phyloP scores from a whole-genome alignment of 2,113 vertebrate genomes.

The Perca fluviatilis region DNA sequence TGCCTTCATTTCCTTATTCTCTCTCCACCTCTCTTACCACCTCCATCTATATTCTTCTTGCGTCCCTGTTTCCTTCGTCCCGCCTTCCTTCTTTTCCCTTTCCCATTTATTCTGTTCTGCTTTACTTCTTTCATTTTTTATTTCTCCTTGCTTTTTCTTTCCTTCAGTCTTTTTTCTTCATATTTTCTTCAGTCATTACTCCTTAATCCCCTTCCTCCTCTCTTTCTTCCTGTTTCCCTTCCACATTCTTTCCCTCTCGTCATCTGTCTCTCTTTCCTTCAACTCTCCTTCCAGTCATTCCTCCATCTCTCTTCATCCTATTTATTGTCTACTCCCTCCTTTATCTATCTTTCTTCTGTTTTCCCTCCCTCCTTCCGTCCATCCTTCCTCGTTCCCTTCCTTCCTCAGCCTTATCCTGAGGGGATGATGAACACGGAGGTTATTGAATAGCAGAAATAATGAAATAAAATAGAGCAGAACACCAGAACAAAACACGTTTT shows the following conservation, averaged over 20 bases:
- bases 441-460: constrained; percentile 56
- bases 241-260: too few relatives aligned
- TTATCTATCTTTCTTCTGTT: too few relatives aligned
- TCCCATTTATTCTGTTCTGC: not conserved
- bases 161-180: not conserved
- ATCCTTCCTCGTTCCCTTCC: not conserved
- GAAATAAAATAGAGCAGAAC: constrained; percentile 56
- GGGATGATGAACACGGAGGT: constrained; percentile 40
- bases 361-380: too few relatives aligned
- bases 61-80: too few relatives aligned
- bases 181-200: not conserved
- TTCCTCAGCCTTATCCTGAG: constrained; percentile 20
- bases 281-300: not conserved
- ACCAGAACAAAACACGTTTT: constrained; percentile 63
- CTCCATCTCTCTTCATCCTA: too few relatives aligned
- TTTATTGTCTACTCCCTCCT: too few relatives aligned
- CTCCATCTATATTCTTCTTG: not conserved
- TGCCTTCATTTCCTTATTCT: not conserved
- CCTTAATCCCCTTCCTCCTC: too few relatives aligned
- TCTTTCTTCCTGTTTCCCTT: not conserved
- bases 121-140: not conserved
- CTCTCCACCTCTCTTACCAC: not conserved
- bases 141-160: not conserved
- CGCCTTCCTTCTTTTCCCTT: too few relatives aligned
- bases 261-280: not conserved